phyloP scores from a whole-genome alignment of 2,888 invertebrate genomes.

The Himalopsyche kuldschensis region DNA sequence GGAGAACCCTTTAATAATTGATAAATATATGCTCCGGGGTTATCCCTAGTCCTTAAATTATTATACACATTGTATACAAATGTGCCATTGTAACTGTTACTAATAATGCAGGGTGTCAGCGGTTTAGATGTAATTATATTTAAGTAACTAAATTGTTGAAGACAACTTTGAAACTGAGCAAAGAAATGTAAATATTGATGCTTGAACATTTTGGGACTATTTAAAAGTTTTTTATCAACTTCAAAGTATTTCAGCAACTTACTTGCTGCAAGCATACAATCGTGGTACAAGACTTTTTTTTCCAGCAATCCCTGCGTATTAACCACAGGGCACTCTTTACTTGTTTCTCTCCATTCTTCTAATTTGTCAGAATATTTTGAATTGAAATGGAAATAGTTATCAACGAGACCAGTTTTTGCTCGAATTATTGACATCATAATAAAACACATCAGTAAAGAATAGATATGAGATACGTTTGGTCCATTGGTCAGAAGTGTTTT shows the following conservation, averaged over 20 bases:
- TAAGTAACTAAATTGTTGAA: constrained; percentile 61
- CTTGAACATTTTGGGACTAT: constrained; percentile 61
- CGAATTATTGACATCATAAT: constrained; percentile 63
- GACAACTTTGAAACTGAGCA: constrained; percentile 68
- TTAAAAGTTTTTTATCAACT: constrained; percentile 58
- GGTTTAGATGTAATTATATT: constrained; percentile 68
- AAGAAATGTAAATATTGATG: constrained; percentile 62
- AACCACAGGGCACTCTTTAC: constrained; percentile 31
- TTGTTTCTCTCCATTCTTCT: constrained; percentile 43
- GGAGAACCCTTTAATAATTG: constrained; percentile 43
- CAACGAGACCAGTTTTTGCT: constrained; percentile 58
- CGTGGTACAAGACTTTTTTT: constrained; percentile 52
- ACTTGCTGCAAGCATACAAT: constrained; percentile 62
- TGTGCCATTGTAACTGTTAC: constrained; percentile 73
- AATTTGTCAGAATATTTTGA: constrained; percentile 52
- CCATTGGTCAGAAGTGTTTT: constrained; percentile 49
- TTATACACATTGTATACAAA: constrained; percentile 73
- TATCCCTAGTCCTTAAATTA: constrained; percentile 61
- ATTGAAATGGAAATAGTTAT: constrained; percentile 55
- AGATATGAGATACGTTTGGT: constrained; percentile 53
- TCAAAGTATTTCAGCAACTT: constrained; percentile 63
- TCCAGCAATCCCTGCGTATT: constrained; percentile 38
- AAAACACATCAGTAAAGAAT: constrained; percentile 61
- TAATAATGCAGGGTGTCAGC: constrained; percentile 59
- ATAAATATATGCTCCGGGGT: constrained; percentile 59